Percentiles rank a stretch among this genome's conserved stretches.
phyloP scores from a whole-genome alignment of 2,797 vertebrate species.

The Sandelia bainsii region DNA sequence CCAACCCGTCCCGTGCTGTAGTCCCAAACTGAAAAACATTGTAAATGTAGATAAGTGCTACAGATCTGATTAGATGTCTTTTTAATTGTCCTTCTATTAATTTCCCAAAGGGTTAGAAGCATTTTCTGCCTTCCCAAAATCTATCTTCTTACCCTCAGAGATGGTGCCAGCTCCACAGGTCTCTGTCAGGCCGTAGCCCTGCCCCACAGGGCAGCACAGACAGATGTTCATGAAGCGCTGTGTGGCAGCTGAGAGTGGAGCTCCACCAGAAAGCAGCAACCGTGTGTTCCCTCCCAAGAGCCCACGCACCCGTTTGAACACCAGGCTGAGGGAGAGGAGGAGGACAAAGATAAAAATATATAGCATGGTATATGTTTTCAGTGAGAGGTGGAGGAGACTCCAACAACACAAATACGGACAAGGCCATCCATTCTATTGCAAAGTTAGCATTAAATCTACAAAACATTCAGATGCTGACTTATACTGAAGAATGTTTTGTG shows the following conservation, averaged over 20 bases:
- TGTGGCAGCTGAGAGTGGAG: conserved; percentile 93
- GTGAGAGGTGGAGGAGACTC: neutral
- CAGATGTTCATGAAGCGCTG: conserved; percentile 99
- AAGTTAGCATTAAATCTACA: neutral
- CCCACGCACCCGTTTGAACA: conserved; percentile 92
- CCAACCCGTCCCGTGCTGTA: conserved; percentile 97
- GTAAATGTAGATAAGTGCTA: neutral
- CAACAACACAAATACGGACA: neutral
- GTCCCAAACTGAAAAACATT: conserved; percentile 88
- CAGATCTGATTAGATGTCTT: neutral
- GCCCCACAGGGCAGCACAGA: conserved; percentile 96
- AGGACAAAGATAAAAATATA: neutral
- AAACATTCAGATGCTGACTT: conserved; percentile 4
- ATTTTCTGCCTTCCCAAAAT: neutral
- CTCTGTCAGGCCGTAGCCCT: conserved; percentile 98
- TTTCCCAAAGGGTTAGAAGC: neutral
- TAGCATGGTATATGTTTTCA: neutral
- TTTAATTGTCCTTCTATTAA: neutral
- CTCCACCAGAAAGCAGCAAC: conserved; percentile 93
- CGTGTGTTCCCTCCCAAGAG: conserved; percentile 93
- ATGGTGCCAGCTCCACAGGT: conserved; percentile 95
- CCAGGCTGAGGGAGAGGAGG: conserved; percentile 79
- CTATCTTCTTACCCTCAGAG: conserved; percentile 86
- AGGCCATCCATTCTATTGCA: neutral
- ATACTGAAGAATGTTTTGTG: neutral